Percentiles rank a stretch among this genome's conserved stretches.
phyloP scores from a whole-genome alignment of 2,888 invertebrate species.

The Drosophila infuscata region DNA sequence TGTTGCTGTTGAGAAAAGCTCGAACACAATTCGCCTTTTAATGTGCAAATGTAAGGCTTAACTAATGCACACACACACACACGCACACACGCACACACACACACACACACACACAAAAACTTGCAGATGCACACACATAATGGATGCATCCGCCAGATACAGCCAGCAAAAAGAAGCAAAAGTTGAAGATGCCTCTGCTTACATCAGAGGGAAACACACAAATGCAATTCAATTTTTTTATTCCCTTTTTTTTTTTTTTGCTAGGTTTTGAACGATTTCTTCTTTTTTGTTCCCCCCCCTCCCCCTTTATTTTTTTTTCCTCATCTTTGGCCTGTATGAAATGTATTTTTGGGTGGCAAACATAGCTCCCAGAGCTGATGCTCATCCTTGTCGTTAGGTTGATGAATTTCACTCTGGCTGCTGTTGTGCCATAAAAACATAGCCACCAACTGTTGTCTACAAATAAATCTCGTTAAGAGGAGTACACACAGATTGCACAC shows the following conservation, averaged over 20 bases:
- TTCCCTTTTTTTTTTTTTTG: constrained; percentile 7
- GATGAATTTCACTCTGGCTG: constrained; percentile 64
- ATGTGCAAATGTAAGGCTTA: constrained; percentile 80
- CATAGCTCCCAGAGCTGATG: constrained; percentile 81
- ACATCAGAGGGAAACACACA: constrained; percentile 68
- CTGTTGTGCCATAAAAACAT: constrained; percentile 69
- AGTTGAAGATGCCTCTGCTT: constrained; percentile 36
- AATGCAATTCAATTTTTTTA: constrained; percentile 75
- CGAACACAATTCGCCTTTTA: constrained; percentile 80
- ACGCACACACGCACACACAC: constrained; percentile 21
- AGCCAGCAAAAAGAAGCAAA: constrained; percentile 25
- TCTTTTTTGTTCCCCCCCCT: constrained; percentile 20
- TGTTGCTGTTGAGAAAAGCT: constrained; percentile 40
- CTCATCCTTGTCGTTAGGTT: constrained; percentile 66
- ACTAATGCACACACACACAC: constrained; percentile 57
- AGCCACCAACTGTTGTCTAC: constrained; percentile 76
- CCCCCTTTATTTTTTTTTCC: constrained; percentile 19
- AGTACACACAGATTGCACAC: constrained; percentile 25
- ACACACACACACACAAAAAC: constrained; percentile 6
- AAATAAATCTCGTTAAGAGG: constrained; percentile 78
- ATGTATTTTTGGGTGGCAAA: constrained; percentile 84
- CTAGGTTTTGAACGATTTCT: constrained; percentile 33
- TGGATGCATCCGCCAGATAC: constrained; percentile 73
- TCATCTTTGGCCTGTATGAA: constrained; percentile 68
- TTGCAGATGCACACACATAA: constrained; percentile 71